phyloP scores from a whole-genome alignment of 2,113 vertebrate species.

The human region GRCh38 chr13:46085001-46085500 shows the following conservation, averaged over 20 bases:
- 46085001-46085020: too few species aligned
- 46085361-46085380: fast-evolving
- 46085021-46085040: too few species aligned
- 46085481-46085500: neutral
- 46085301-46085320: neutral
- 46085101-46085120: too few species aligned
- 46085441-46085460: neutral
- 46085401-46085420: neutral
- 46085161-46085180: neutral
- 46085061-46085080: too few species aligned
- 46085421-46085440: neutral
- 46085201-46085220: neutral
- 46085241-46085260: neutral
- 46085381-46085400: neutral
- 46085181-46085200: neutral
- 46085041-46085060: too few species aligned
- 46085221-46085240: neutral
- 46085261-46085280: neutral
- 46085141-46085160: neutral
- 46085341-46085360: neutral
- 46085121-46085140: too few species aligned
- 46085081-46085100: too few species aligned
- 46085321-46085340: neutral
- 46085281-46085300: neutral
- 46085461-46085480: neutral